phyloP scores from a whole-genome alignment of 2,888 invertebrate genomes.

The Mechanitis messenoides region DNA sequence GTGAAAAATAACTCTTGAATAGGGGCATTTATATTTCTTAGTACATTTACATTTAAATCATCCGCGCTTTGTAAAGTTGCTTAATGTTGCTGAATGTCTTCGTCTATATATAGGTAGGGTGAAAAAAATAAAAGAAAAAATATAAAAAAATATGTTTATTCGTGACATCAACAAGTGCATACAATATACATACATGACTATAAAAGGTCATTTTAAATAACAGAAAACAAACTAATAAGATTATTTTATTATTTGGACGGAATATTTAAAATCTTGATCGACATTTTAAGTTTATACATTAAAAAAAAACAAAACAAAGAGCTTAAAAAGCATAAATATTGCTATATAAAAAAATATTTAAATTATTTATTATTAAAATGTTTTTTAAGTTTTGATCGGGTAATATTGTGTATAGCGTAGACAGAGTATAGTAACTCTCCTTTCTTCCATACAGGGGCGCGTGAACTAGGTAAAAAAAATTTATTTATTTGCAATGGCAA shows the following conservation, averaged over 20 bases:
- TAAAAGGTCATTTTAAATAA: neutral
- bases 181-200: neutral
- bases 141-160: slow-evolving; percentile 22
- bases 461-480: neutral
- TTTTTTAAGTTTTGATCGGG: slow-evolving; percentile 36
- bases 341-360: neutral
- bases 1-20: too few species aligned
- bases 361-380: neutral
- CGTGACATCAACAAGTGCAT: slow-evolving; percentile 31
- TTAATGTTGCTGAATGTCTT: too few species aligned
- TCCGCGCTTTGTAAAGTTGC: too few species aligned
- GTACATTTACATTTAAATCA: too few species aligned
- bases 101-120: neutral
- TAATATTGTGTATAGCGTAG: slow-evolving; percentile 59
- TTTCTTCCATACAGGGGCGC: slow-evolving; percentile 22
- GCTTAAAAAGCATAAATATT: neutral
- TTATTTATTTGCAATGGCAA: neutral
- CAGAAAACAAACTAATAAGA: neutral
- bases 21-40: too few species aligned
- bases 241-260: slow-evolving; percentile 2
- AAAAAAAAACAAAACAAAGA: neutral
- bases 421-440: slow-evolving; percentile 45
- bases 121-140: slow-evolving; percentile 20
- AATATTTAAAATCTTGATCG: neutral
- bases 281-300: neutral